phyloP scores from a whole-genome alignment of 1,140 invertebrate genomes.

The Hirudo medicinalis region DNA sequence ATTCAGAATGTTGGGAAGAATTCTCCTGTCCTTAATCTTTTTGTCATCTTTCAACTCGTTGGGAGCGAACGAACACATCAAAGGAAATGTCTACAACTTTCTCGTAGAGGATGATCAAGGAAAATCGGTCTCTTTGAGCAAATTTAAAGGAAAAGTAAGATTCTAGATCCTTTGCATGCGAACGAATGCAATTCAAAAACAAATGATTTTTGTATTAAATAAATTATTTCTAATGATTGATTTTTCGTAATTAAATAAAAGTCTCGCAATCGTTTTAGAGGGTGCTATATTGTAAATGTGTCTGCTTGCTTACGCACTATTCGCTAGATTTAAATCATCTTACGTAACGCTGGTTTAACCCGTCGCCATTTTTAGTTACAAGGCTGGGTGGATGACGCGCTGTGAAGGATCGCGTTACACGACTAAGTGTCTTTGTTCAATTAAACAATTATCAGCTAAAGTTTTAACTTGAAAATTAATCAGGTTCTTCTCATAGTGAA shows the following conservation, averaged over 20 bases:
- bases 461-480: slow-evolving; percentile 1
- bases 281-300: neutral
- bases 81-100: slow-evolving; percentile 54
- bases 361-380: too few relatives aligned
- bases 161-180: slow-evolving; percentile 9
- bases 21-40: too few relatives aligned
- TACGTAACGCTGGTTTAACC: neutral
- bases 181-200: slow-evolving; percentile 10
- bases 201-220: neutral
- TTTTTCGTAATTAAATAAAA: neutral
- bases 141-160: slow-evolving; percentile 49
- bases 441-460: neutral
- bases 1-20: too few relatives aligned
- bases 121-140: slow-evolving; percentile 54
- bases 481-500: slow-evolving; percentile 63
- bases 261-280: too few relatives aligned
- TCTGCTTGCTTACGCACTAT: neutral
- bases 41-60: too few relatives aligned
- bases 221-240: neutral
- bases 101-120: slow-evolving; percentile 59
- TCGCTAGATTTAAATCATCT: neutral
- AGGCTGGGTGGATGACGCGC: neutral
- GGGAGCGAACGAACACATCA: neutral
- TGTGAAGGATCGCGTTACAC: neutral
- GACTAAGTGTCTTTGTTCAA: neutral